Base-by-base conservation (phyloP, 2,113 vertebrate genomes). In the Clupea harengus region DNA sequence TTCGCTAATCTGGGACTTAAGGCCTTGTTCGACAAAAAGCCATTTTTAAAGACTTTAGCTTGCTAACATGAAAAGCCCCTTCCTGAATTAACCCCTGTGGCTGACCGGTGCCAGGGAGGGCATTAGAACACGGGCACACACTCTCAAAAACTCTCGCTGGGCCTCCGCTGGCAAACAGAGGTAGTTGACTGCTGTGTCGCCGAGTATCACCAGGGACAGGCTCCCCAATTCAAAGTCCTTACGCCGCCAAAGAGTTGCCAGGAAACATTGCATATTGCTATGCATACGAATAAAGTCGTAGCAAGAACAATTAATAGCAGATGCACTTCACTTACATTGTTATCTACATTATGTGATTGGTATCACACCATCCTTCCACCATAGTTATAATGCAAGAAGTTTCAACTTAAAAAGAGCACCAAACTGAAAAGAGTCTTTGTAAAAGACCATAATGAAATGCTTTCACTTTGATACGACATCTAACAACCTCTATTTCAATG, bases 1-100 rank as follows among this genome's bases (percentile, higher is more conserved):
- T 90, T 92, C 92, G 50, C 44, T 92, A 95, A 95, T 95, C 93
- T 93, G 91, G 93, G 91, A 85, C 81, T 94, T 95, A 94, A 95
- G 93, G 87, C 84, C 89, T 93, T 93, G 92, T 93, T 90, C 89
- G 89, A 90, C 89, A 91, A 90, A 94, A 92, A 92, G 90, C 90
- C 88, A 87, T 91, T 93, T 87, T 86, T 60, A 83, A 87, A 87
- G 60, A 64, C 67, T 47, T 82, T 39, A 82, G 46, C 45, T 67
- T 5, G 39, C 44, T 78, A 10, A 10, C 72, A 78, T 11, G 72
- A 32, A 78, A 44, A 78, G 72, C 72, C 72, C 4, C 25, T 39
- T 17, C 54, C 54, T 60, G 54, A 60, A 60, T 60, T 78, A 78
- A 39, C 72, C 72, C 72, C 72, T 78, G 8, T 15, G 13, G 32